Conservation (phyloP, 2,888 invertebrate species). For the Cheilosia vulpina region DNA sequence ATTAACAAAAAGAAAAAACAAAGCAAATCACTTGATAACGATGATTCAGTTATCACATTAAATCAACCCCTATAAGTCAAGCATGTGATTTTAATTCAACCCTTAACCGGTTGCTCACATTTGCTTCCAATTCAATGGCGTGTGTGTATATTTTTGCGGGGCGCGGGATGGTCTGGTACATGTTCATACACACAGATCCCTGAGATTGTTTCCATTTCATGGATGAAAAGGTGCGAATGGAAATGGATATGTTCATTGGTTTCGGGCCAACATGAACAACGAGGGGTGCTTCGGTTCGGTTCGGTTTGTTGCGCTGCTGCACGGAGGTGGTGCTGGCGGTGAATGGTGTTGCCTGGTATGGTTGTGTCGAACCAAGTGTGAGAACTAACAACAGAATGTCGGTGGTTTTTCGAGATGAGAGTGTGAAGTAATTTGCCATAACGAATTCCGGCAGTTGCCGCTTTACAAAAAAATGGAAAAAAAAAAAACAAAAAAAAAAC, state of each 20-base stretch:
- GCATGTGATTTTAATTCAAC: slow-evolving; percentile 75
- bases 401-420: slow-evolving; percentile 60
- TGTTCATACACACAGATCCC: slow-evolving; percentile 35
- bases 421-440: slow-evolving; percentile 74
- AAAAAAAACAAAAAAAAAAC: background rate
- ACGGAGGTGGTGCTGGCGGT: too few species aligned
- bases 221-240: slow-evolving; percentile 75
- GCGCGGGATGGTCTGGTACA: background rate
- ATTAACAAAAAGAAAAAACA: slow-evolving; percentile 21
- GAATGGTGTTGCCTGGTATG: background rate
- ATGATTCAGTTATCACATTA: slow-evolving; percentile 75
- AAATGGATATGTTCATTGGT: slow-evolving; percentile 74
- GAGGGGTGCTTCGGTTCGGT: background rate
- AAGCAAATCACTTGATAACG: slow-evolving; percentile 73
- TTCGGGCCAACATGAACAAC: slow-evolving; percentile 42
- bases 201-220: slow-evolving; percentile 73
- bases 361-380: slow-evolving; percentile 29
- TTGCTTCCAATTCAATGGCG: slow-evolving; percentile 56
- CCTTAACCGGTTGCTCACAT: slow-evolving; percentile 76
- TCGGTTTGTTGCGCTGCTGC: background rate
- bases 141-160: slow-evolving; percentile 7
- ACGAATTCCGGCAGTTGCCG: slow-evolving; percentile 65
- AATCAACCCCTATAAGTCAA: slow-evolving; percentile 75
- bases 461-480: slow-evolving; percentile 1
- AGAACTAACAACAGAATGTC: slow-evolving; percentile 51